Conservation (phyloP, 1,140 invertebrate species). For the Agrypnia vestita region DNA sequence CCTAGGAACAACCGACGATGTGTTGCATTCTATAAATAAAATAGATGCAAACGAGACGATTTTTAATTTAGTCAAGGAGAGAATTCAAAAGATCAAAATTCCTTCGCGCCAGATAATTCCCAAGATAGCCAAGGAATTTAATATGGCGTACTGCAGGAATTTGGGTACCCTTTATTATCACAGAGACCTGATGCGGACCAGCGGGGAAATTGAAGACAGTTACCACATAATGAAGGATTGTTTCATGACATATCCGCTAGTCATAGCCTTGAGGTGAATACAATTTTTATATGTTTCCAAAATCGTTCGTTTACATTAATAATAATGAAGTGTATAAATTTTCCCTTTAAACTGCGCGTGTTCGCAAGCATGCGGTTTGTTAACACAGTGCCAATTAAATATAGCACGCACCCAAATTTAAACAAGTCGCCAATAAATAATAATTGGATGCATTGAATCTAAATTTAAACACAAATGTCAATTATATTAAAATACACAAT, state of each 20-base stretch:
- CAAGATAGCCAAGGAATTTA: slow-evolving; percentile 4
- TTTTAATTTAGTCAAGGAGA: slow-evolving; percentile 31
- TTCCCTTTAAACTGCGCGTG: too few relatives aligned
- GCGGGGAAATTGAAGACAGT: neutral
- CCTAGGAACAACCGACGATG: slow-evolving; percentile 23
- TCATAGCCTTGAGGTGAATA: slow-evolving; percentile 42
- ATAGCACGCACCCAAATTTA: too few relatives aligned
- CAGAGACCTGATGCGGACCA: neutral
- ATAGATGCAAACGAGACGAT: slow-evolving; percentile 37
- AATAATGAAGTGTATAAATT: too few relatives aligned
- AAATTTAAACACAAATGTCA: too few relatives aligned
- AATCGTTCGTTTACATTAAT: neutral
- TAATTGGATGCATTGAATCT: too few relatives aligned
- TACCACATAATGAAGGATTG: slow-evolving; percentile 44
- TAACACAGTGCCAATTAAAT: too few relatives aligned
- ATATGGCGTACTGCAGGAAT: slow-evolving; percentile 46
- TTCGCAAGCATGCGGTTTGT: too few relatives aligned
- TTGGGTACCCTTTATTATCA: slow-evolving; percentile 35
- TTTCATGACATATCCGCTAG: slow-evolving; percentile 41
- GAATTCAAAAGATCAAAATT: slow-evolving; percentile 19
- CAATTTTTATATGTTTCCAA: neutral
- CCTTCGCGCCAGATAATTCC: slow-evolving; percentile 2
- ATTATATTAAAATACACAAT: too few relatives aligned
- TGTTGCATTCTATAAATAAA: slow-evolving; percentile 11
- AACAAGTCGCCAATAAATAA: too few relatives aligned